Evolutionary conservation across 2,113 vertebrate species (phyloP).

Genomic region (Eleginops maclovinus): DNA sequence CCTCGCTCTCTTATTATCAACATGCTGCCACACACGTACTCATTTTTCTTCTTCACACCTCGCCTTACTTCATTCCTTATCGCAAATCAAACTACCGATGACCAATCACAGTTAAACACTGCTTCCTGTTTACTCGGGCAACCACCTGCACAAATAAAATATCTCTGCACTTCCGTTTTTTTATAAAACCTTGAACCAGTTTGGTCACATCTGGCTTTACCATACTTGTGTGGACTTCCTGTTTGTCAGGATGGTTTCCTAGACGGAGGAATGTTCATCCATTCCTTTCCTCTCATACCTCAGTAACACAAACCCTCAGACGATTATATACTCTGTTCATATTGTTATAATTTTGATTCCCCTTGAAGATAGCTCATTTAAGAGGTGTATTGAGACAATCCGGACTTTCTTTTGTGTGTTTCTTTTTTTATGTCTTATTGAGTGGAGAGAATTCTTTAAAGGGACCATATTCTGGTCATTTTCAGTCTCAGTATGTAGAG

Average conservation of each 20-base stretch:
- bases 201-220: slow-evolving; percentile 53
- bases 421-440: too few species aligned
- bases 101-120: slow-evolving; percentile 24
- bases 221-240: slow-evolving; percentile 63
- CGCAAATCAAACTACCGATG: slow-evolving; percentile 35
- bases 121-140: slow-evolving; percentile 69
- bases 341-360: too few species aligned
- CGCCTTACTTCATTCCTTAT: slow-evolving; percentile 26
- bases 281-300: slow-evolving; percentile 1
- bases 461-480: too few species aligned
- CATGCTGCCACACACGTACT: slow-evolving; percentile 61
- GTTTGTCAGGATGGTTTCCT: slow-evolving; percentile 55
- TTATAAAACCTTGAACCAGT: slow-evolving; percentile 47
- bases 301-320: not conserved
- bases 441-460: too few species aligned
- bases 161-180: slow-evolving; percentile 50
- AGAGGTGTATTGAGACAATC: too few species aligned
- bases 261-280: slow-evolving; percentile 59
- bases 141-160: slow-evolving; percentile 43
- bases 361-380: too few species aligned
- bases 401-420: too few species aligned
- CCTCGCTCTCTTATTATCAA: slow-evolving; percentile 4
- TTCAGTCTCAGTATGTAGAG: too few species aligned
- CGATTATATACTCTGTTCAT: too few species aligned
- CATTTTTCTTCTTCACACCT: slow-evolving; percentile 24